Base-by-base conservation (phyloP, 2,797 vertebrate genomes). In the Lagodon rhomboides region DNA sequence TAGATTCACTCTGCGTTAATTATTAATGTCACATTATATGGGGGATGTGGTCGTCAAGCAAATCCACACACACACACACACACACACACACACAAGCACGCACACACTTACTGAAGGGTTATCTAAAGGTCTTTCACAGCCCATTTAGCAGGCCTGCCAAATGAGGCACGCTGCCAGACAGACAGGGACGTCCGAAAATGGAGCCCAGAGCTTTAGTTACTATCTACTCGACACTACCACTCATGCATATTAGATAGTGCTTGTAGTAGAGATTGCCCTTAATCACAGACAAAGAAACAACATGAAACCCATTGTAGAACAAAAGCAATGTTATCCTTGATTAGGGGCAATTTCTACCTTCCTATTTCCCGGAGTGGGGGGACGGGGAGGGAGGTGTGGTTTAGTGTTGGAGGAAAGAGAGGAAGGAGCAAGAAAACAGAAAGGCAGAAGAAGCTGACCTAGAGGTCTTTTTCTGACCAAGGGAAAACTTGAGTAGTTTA, bases 381-480 rank as follows among this genome's bases (percentile, higher is more conserved):
- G 72, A 80, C 22, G 10, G 71, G 80, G 85, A 54, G 66, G 79
- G 87, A 83, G 53, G 82, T 80, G 85, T 61, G 70, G 38, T 38
- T 38, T 38, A 38, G 38, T 10, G 38, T 75, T 76, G 70, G 75
- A 68, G 79, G 81, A 66, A 62, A 81, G 71, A 85, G 73, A 62
- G 69, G 86, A 55, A 54, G 66, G 73, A 59, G 75, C 44, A 85
- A 56, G 76, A 72, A 84, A 79, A 60, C 54, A 77, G 62, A 77
- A 84, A 86, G 46, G 82, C 67, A 85, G 81, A 85, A 73, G 85
- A 80, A 59, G 96, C 98, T 97, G 96, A 99, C 98, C 98, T 98
- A 97, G 98, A 98, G 91, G 95, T 96, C 95, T 97, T 99, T 97
- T 96, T 99, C 93, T 98, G 98, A 97, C 97, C 96, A 90, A 99